phyloP scores from a whole-genome alignment of 37 sponge, comb jelly and placozoan genomes.

The Tethya wilhelma region DNA sequence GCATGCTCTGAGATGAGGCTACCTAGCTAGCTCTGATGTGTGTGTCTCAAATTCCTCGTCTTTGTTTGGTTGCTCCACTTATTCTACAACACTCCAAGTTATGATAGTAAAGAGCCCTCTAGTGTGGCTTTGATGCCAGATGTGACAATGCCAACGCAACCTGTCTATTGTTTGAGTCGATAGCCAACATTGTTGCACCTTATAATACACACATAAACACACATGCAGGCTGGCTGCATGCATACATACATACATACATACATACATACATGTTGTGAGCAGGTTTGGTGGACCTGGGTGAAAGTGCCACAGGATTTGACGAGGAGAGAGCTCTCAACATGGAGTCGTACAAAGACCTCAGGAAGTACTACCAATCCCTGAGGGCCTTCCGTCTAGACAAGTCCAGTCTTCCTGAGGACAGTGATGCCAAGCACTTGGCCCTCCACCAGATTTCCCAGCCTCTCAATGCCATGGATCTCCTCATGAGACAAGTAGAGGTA shows the following conservation, averaged over 20 bases:
- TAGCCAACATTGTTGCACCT: no score
- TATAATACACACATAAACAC: no score
- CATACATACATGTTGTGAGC: not conserved
- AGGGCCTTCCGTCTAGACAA: slow-evolving; percentile 50
- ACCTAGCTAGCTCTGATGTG: no score
- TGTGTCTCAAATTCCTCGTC: no score
- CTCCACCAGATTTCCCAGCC: slow-evolving; percentile 70
- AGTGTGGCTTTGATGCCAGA: no score
- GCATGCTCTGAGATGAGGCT: not conserved
- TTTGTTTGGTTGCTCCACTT: no score
- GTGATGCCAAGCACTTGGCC: slow-evolving; percentile 40
- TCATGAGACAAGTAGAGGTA: slow-evolving; percentile 50
- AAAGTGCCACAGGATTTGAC: not conserved
- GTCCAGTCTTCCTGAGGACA: slow-evolving; percentile 48
- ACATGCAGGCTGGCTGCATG: no score
- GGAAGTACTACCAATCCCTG: slow-evolving; percentile 57
- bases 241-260: not conserved
- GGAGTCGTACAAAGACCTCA: slow-evolving; percentile 16
- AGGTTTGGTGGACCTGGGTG: slow-evolving; percentile 38
- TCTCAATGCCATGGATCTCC: slow-evolving; percentile 66
- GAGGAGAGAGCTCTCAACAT: slow-evolving; percentile 45
- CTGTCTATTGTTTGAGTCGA: no score
- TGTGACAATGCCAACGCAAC: no score
- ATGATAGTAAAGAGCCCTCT: no score
- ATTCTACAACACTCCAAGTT: no score